Percentiles rank a stretch among this genome's conserved stretches.
Conservation (phyloP, 2,113 vertebrate species). For the Scomber scombrus region DNA sequence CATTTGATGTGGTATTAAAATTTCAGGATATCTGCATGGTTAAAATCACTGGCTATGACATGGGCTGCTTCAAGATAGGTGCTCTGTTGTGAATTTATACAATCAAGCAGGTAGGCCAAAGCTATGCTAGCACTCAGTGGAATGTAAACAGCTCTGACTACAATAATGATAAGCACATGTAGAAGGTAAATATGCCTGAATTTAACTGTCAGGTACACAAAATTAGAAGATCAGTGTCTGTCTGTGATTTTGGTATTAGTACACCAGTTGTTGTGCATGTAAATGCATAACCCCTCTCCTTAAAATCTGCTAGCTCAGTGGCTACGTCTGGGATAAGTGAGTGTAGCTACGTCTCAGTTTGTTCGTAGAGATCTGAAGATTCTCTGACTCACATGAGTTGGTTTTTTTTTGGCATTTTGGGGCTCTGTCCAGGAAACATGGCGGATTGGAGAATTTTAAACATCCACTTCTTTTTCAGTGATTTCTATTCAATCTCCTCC, state of each 20-base stretch:
- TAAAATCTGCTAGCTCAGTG: not conserved
- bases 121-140: not conserved
- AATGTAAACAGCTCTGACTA: not conserved
- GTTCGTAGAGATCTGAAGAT: too few relatives aligned
- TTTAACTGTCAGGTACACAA: slow-evolving; percentile 3
- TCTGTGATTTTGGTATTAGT: not conserved
- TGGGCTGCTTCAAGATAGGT: too few relatives aligned
- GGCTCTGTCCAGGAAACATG: too few relatives aligned
- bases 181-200: not conserved
- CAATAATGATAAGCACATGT: not conserved
- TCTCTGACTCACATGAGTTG: not conserved
- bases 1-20: too few relatives aligned
- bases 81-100: too few relatives aligned
- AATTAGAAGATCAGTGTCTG: not conserved
- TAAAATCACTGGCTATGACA: too few relatives aligned
- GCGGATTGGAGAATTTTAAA: too few relatives aligned
- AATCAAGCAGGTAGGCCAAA: too few relatives aligned
- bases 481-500: too few relatives aligned
- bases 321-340: not conserved
- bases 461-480: not conserved
- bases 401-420: too few relatives aligned
- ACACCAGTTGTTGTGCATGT: not conserved
- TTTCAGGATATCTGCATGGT: too few relatives aligned
- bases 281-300: not conserved
- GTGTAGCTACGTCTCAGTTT: not conserved